Base-by-base conservation (phyloP, 2,888 invertebrate species). In the Caenorhabditis wallacei region DNA sequence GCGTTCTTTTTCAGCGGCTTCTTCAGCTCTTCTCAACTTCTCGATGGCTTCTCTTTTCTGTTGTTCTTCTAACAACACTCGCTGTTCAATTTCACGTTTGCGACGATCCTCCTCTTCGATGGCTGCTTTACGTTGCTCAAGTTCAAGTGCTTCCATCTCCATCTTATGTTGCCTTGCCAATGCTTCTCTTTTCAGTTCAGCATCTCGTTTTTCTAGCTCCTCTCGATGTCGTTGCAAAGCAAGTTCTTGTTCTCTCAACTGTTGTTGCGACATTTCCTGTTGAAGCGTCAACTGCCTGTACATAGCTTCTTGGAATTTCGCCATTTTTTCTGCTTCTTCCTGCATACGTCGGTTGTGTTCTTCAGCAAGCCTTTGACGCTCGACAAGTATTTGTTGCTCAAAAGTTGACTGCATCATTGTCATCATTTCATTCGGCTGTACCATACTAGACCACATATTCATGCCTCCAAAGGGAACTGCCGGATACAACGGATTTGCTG, bases 301-400 rank as follows among this genome's bases (percentile, higher is more conserved):
- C 63, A 88, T 68, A 10, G 61, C 72, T 40, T 81, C 81, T 11
- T 82, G 81, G 68, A 82, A 68, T 2, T 78, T 63, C 16, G 46
- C 46, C 48, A 79, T 48, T 24, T 79, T 79, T 18, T 82, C 59
- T 10, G 78, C 24, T 40, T 81, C 82, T 61, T 84, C 82, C 30
- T 69, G 43, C 16, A 74, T 18, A 22, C 81, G 53, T 16, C 78
- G 66, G 7, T 69, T 70, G 26, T 78, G 66, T 18, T 81, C 72
- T 16, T 80, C 74, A 11, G 56, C 43, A 10, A 82, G 51, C 26
- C 84, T 53, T 20, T 80, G 63, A 16, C 87, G 69, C 46, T 89
- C 89, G 24, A 57, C 48, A 37, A 82, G 71, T 69, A 84, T 69
- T 53, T 88, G 84, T 10, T 82, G 86, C 64, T 88, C 82, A 26